Evolutionary conservation across 2,113 vertebrate genomes (phyloP), one percentile per base, ranked within the genome.

Genomic region (Oreotragus oreotragus): DNA sequence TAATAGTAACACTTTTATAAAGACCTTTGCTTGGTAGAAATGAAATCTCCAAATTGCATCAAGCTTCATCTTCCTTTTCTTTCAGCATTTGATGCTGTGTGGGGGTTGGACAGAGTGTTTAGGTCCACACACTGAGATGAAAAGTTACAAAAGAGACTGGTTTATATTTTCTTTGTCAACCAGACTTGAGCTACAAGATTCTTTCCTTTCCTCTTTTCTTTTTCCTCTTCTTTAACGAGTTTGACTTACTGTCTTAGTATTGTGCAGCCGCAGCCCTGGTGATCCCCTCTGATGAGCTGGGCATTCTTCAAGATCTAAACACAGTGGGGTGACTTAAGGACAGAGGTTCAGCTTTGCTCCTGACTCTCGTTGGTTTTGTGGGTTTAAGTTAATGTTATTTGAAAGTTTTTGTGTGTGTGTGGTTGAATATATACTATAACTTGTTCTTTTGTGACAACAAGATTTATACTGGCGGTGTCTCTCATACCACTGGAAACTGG

Each of bases 401-500:
- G 98, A 98, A 99, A 98, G 98, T 97, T 97, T 98, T 98, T 99
- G 51, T 98, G 95, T 98, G 97, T 98, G 97, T 99, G 98, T 97
- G 99, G 98, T 98, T 99, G 98, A 98, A 99, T 99, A 98, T 99
- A 99, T 99, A 99, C 98, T 99, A 98, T 98, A 99, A 99, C 98
- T 99, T 99, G 97, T 98, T 98, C 98, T 98, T 99, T 98, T 99
- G 98, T 99, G 99, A 99, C 99, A 99, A 99, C 98, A 98, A 98
- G 98, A 99, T 99, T 99, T 99, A 98, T 98, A 97, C 98, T 99
- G 99, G 99, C 99, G 97, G 97, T 98, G 97, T 98, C 98, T 98
- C 98, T 98, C 98, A 99, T 99, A 99, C 99, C 98, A 99, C 99
- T 99, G 99, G 98, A 99, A 99, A 99, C 98, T 99, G 98, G 99